Percentiles rank a stretch among this genome's conserved stretches.
phyloP scores from a whole-genome alignment of 2,797 vertebrate species.

The Halcyon badia region DNA sequence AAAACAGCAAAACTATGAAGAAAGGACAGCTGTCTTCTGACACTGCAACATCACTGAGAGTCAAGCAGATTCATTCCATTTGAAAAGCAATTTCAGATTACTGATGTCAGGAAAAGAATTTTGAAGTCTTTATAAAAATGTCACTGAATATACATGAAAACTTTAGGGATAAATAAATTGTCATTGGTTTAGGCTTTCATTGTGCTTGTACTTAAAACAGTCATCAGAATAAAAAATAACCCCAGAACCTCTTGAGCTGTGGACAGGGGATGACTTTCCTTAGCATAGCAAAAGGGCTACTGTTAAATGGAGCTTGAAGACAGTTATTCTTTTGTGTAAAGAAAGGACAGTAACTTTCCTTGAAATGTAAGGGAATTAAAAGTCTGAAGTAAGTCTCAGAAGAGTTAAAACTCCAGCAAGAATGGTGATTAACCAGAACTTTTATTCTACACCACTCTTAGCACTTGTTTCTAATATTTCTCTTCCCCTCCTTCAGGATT shows the following conservation, averaged over 20 bases:
- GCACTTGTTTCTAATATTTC: background rate
- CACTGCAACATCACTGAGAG: background rate
- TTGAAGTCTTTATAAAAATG: slow-evolving; percentile 3
- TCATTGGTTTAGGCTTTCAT: background rate
- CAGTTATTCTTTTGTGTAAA: background rate
- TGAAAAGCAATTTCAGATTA: background rate
- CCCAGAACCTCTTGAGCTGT: background rate
- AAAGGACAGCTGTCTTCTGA: background rate
- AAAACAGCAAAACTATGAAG: background rate
- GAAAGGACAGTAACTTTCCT: background rate
- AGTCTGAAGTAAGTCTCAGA: background rate
- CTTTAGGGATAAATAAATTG: slow-evolving; percentile 1
- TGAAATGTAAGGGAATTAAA: background rate
- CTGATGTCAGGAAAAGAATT: background rate
- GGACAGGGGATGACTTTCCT: background rate
- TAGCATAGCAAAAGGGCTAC: background rate
- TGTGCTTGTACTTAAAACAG: slow-evolving; percentile 9
- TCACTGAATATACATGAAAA: background rate
- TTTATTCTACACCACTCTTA: background rate
- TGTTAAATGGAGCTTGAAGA: background rate
- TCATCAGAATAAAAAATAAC: background rate
- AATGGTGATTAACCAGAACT: background rate
- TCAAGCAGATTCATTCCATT: background rate
- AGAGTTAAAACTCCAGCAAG: background rate
- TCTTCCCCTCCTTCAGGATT: background rate